phyloP scores from a whole-genome alignment of 2,888 invertebrate species.

The Formica aserva region DNA sequence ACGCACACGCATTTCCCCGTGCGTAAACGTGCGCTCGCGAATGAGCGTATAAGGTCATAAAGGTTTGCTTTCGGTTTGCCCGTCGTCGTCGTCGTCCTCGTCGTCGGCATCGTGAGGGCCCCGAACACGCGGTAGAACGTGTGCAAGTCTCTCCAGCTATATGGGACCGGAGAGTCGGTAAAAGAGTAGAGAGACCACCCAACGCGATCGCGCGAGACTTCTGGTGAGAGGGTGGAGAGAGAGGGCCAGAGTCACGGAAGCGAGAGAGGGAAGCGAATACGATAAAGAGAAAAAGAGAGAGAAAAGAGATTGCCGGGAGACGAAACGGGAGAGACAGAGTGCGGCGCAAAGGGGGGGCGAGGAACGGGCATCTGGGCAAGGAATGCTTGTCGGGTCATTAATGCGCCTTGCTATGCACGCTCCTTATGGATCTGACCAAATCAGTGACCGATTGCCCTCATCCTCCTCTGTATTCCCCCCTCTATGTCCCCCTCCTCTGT shows the following conservation, averaged over 20 bases:
- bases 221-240: conserved; percentile 71
- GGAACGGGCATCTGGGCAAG: conserved; percentile 78
- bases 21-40: conserved; percentile 61
- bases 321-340: conserved; percentile 65
- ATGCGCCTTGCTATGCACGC: conserved; percentile 83
- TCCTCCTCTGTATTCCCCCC: conserved; percentile 47
- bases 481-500: background rate
- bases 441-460: conserved; percentile 84
- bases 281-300: conserved; percentile 56
- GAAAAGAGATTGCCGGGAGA: conserved; percentile 53
- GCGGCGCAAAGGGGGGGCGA: conserved; percentile 28
- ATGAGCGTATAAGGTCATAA: conserved; percentile 76
- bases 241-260: conserved; percentile 62
- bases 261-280: conserved; percentile 55
- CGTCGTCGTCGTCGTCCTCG: conserved; percentile 50
- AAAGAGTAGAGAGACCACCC: conserved; percentile 85
- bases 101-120: conserved; percentile 62
- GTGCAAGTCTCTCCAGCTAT: conserved; percentile 75
- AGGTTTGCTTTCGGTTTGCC: conserved; percentile 74
- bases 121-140: conserved; percentile 75
- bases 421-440: conserved; percentile 84
- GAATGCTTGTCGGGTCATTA: conserved; percentile 85
- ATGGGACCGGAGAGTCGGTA: conserved; percentile 78
- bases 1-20: conserved; percentile 66
- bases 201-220: conserved; percentile 85